These are phyloP conservation scores for Melanotaenia maccullochi DNA, from an alignment of 2,797 vertebrate genomes.

Conservation along the genomic window DNA sequence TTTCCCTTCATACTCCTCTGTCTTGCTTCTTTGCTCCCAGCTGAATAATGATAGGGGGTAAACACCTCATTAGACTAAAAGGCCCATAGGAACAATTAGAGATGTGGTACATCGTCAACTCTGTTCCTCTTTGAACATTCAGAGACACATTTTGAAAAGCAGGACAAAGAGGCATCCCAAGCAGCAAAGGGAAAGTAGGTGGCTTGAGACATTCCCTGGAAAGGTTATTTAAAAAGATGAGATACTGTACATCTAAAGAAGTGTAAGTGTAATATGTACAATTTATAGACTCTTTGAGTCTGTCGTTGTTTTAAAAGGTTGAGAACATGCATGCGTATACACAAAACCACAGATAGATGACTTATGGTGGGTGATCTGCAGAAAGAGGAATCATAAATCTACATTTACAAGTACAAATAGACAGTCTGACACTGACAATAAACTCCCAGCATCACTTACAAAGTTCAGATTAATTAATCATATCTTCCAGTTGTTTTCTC, in stretches of 20 bases:
- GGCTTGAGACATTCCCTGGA: constrained; percentile 14
- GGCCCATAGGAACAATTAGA: constrained; percentile 88
- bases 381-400: constrained; percentile 56
- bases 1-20: background rate
- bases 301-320: background rate
- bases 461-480: constrained; percentile 2
- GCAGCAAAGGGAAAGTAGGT: constrained; percentile 11
- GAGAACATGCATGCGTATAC: constrained; percentile 21
- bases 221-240: constrained; percentile 39
- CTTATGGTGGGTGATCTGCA: constrained; percentile 58
- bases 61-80: constrained; percentile 97
- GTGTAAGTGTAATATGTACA: constrained; percentile 2
- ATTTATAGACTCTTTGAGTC: background rate
- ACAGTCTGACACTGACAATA: constrained; percentile 37
- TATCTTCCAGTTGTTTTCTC: background rate
- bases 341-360: constrained; percentile 49
- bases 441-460: constrained; percentile 23
- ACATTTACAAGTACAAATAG: constrained; percentile 29
- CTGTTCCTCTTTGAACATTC: constrained; percentile 61
- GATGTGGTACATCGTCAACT: constrained; percentile 72
- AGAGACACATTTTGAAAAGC: constrained; percentile 43
- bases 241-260: constrained; percentile 9
- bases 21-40: constrained; percentile 59
- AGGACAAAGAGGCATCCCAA: constrained; percentile 29
- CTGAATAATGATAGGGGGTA: constrained; percentile 91